Base-by-base conservation (phyloP, 1,140 invertebrate genomes). In the Berghia stephanieae region DNA sequence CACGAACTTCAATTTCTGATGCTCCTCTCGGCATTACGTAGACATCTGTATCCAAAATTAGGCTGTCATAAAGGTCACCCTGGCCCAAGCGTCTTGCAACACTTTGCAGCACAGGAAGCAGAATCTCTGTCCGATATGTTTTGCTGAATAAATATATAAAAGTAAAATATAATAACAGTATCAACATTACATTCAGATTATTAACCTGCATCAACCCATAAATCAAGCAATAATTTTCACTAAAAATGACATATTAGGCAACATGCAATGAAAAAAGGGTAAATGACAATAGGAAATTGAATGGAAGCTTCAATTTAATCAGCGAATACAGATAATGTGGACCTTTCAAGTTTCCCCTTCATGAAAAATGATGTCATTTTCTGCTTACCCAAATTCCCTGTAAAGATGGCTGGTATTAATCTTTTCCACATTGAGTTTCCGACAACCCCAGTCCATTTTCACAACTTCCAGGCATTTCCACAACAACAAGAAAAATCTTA, bases 381-480 rank as follows among this genome's bases (percentile, higher is more conserved):
- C n/a, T n/a, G 42, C 81, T 79, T 80, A 88, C 88, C 83, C 83
- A 70, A 83, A 88, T 36, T 87, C 83, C 27, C 78, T 85, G 77
- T 85, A 86, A 24, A 86, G 43, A 5, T 74, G 71, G 31, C 80
- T 71, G 16, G 77, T 82, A 66, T 89, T 82, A 49, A 89, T 86
- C 4, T 77, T 69, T 70, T 88, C 83, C 18, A 87, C 80, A n/a
- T 70, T 63, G 0, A 90, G 83, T 57, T 83, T 84, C 8, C 84
- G 78, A 38, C 78, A 72, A 4, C 86, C 85, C 89, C 89, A 90
- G 78, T 88, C 86, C 31, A 79, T 52, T 68, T 88, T 89, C 0
- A 86, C 44, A 49, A 85, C 80, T 78, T 89, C 87, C 27, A 89
- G 74, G 70, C 86, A 84, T 80, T 89, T 89, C 88, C 88, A 90